Percentiles rank a stretch among this genome's conserved stretches.
Conservation (phyloP, 92 coral and sea anemone genomes). For the Metridium senile region DNA sequence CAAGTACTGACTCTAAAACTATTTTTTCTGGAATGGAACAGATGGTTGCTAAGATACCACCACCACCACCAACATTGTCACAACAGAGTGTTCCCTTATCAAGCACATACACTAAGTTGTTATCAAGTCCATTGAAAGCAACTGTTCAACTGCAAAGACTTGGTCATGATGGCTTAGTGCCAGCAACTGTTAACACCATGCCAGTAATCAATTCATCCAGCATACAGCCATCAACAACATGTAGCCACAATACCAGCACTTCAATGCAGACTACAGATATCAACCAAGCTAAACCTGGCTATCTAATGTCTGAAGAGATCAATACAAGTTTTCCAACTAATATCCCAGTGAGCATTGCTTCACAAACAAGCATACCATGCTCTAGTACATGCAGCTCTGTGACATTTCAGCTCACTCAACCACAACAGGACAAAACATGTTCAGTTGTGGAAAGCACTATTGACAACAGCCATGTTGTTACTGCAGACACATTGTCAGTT, state of each 20-base stretch:
- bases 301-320: background rate
- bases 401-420: slow-evolving; percentile 13
- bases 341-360: background rate
- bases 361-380: slow-evolving; percentile 3
- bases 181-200: background rate
- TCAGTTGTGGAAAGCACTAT: slow-evolving; percentile 30
- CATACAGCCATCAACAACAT: background rate
- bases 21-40: slow-evolving; percentile 28
- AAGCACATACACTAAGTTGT: background rate
- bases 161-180: background rate
- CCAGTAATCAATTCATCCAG: background rate
- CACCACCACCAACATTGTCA: background rate
- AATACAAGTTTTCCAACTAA: background rate
- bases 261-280: background rate
- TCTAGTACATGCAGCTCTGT: slow-evolving; percentile 15
- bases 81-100: background rate
- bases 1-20: background rate
- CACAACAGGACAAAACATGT: slow-evolving; percentile 23
- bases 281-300: background rate
- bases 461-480: slow-evolving; percentile 19
- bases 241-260: background rate
- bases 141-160: background rate
- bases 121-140: background rate
- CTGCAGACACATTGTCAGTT: slow-evolving; percentile 34
- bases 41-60: slow-evolving; percentile 39